Percentiles rank a stretch among this genome's conserved stretches.
Evolutionary conservation across 1,140 invertebrate species (phyloP).

Genomic region (Belonocnema kinseyi): DNA sequence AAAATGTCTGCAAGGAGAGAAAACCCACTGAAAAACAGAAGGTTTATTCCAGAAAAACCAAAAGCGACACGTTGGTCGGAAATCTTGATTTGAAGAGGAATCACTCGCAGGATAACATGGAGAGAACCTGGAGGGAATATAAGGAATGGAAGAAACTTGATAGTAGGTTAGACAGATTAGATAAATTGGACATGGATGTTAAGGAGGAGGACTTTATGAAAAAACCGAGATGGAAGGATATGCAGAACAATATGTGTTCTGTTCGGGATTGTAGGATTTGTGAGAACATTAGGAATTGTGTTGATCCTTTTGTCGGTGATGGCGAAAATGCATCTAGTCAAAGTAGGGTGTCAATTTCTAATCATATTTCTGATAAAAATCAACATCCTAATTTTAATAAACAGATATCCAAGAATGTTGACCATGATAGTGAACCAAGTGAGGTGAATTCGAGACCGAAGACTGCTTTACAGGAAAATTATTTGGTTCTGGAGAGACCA

Average conservation of each 20-base stretch:
- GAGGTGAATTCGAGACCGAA: conserved; percentile 45
- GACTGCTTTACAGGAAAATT: conserved; percentile 64
- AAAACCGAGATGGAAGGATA: conserved; percentile 66
- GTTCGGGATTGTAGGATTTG: conserved; percentile 59
- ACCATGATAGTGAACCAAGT: background rate
- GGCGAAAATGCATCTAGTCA: too few species aligned
- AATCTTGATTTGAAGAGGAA: conserved; percentile 53
- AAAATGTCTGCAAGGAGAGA: conserved; percentile 38
- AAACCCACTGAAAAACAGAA: conserved; percentile 53
- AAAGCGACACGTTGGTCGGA: conserved; percentile 62
- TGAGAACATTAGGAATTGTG: conserved; percentile 56
- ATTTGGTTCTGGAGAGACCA: conserved; percentile 51
- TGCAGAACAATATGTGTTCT: conserved; percentile 46
- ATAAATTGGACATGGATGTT: conserved; percentile 32
- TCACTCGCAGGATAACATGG: conserved; percentile 59
- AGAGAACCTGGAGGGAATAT: conserved; percentile 67
- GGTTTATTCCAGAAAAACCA: conserved; percentile 63
- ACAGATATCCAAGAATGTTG: background rate
- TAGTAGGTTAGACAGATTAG: conserved; percentile 42
- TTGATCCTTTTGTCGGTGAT: conserved; percentile 35
- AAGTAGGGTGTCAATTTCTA: background rate
- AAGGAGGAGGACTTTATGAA: conserved; percentile 66
- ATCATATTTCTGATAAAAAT: background rate
- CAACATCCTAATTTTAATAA: background rate
- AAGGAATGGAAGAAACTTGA: conserved; percentile 65